Percentiles rank a stretch among this genome's conserved stretches.
These are phyloP conservation scores for Microchirus variegatus DNA, from an alignment of 2,797 vertebrate species.

Conservation along the genomic window DNA sequence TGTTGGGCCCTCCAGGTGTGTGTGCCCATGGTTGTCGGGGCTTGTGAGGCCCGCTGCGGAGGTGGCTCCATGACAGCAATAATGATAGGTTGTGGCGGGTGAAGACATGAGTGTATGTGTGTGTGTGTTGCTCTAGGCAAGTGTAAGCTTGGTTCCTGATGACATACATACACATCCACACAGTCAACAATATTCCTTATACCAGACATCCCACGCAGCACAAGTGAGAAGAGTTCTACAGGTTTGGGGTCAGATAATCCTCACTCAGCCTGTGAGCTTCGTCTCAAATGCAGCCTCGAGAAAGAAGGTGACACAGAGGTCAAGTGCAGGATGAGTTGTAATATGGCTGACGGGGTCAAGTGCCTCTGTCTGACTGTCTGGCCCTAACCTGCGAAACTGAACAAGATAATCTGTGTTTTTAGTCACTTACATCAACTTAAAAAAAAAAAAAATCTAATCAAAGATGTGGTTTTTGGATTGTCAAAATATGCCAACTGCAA, in stretches of 20 bases:
- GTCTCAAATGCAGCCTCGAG: conserved; percentile 30
- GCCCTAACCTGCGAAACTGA: conserved; percentile 32
- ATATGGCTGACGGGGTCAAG: conserved; percentile 38
- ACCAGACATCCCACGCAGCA: conserved; percentile 84
- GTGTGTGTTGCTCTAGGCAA: conserved; percentile 61
- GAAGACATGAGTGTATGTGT: conserved; percentile 72
- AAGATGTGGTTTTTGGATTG: too few species aligned
- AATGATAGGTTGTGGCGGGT: conserved; percentile 82
- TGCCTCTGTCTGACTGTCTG: conserved; percentile 23
- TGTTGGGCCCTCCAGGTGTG: conserved; percentile 79
- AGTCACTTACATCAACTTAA: background rate
- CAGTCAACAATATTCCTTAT: conserved; percentile 73
- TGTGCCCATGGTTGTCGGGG: conserved; percentile 74
- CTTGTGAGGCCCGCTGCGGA: conserved; percentile 74
- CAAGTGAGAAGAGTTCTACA: conserved; percentile 44
- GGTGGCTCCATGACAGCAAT: conserved; percentile 77
- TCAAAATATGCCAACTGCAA: too few species aligned
- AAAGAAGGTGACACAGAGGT: conserved; percentile 52
- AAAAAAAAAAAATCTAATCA: too few species aligned
- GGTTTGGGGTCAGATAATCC: conserved; percentile 53
- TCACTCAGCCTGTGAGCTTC: conserved; percentile 36
- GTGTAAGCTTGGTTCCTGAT: conserved; percentile 61
- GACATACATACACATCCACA: conserved; percentile 44
- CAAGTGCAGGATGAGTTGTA: conserved; percentile 62
- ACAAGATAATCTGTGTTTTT: conserved; percentile 14